Conservation (phyloP, 2,888 invertebrate genomes). For the Mylabris sibirica region DNA sequence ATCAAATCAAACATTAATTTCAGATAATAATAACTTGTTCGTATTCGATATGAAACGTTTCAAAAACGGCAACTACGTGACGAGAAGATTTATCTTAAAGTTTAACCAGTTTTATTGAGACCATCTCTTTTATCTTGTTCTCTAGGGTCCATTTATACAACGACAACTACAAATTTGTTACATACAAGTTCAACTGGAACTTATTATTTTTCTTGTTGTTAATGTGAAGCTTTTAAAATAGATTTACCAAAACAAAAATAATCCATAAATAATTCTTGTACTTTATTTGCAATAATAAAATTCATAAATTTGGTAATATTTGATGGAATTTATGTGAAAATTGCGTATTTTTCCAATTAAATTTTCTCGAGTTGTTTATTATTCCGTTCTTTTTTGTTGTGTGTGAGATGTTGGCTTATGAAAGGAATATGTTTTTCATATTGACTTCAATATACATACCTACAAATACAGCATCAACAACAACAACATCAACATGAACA, state of each 20-base stretch:
- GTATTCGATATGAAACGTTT: neutral
- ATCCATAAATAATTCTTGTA: neutral
- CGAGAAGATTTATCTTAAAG: constrained; percentile 13
- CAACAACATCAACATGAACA: neutral
- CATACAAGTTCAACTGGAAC: neutral
- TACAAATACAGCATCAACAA: neutral
- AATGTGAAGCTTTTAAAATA: neutral
- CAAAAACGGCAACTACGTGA: constrained; percentile 4
- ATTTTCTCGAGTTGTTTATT: neutral
- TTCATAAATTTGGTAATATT: neutral
- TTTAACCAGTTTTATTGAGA: constrained; percentile 12
- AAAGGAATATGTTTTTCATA: neutral
- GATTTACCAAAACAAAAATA: neutral
- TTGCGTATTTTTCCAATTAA: neutral
- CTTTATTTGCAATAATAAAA: neutral
- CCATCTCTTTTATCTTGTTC: constrained; percentile 11
- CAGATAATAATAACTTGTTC: neutral
- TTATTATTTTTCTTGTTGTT: neutral
- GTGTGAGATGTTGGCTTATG: neutral
- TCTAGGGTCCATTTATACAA: constrained; percentile 1
- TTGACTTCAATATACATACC: neutral
- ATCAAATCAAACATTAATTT: neutral
- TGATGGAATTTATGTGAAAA: constrained; percentile 1
- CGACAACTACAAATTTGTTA: constrained; percentile 12
- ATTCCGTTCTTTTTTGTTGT: neutral